phyloP scores from a whole-genome alignment of 2,888 invertebrate species.

The Patella depressa region DNA sequence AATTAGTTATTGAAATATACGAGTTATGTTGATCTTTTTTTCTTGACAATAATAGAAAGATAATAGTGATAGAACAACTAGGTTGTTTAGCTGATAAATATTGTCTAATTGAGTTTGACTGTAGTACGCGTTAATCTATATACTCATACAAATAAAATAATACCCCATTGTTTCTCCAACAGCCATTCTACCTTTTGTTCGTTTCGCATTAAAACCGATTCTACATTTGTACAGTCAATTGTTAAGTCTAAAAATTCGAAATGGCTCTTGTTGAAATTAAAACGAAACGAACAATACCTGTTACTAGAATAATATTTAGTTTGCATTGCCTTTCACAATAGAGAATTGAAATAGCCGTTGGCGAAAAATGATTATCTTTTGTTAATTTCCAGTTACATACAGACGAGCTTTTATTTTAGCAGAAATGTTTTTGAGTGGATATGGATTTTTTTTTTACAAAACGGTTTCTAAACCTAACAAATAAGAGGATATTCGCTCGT shows the following conservation, averaged over 20 bases:
- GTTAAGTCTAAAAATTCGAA: conserved; percentile 4
- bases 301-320: conserved; percentile 7
- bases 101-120: conserved; percentile 10
- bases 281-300: conserved; percentile 4
- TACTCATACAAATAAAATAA: conserved; percentile 1
- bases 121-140: background rate
- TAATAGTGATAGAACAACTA: background rate
- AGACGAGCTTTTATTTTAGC: background rate
- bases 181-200: conserved; percentile 3
- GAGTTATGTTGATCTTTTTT: too few species aligned
- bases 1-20: too few species aligned
- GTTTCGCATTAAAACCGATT: conserved; percentile 4
- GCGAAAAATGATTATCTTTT: background rate
- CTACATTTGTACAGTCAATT: conserved; percentile 13
- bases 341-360: background rate
- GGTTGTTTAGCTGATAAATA: background rate
- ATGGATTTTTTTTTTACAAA: background rate
- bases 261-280: conserved; percentile 12
- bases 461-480: background rate
- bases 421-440: background rate
- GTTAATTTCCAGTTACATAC: background rate
- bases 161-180: background rate
- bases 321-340: conserved; percentile 6
- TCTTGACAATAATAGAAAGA: too few species aligned
- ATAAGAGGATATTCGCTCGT: background rate